These are phyloP conservation scores for Crax fasciolata DNA, from an alignment of 2,797 vertebrate species.

Conservation along the genomic window DNA sequence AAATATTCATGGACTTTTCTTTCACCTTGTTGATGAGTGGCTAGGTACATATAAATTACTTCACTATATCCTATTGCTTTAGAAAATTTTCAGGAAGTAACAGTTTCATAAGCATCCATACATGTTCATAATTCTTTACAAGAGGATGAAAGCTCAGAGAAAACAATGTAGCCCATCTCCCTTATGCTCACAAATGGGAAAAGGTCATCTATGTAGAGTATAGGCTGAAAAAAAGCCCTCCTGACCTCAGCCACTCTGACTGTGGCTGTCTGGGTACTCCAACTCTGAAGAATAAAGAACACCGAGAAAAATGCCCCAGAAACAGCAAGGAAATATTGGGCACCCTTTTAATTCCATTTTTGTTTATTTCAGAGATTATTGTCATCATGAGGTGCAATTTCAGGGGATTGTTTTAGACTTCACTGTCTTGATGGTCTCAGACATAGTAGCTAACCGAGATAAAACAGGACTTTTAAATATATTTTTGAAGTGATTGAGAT, in stretches of 20 bases:
- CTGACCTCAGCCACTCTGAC: neutral
- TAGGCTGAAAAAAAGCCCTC: neutral
- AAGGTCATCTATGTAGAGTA: neutral
- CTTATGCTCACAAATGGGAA: neutral
- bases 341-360: neutral
- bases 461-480: neutral
- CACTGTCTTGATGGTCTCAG: neutral
- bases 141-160: neutral
- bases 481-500: neutral
- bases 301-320: accelerated
- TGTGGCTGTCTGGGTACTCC: neutral
- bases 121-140: neutral
- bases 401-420: neutral
- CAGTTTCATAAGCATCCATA: neutral
- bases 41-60: neutral
- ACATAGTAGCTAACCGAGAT: neutral
- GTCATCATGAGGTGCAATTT: neutral
- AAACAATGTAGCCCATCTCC: neutral
- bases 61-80: neutral
- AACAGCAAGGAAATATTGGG: accelerated
- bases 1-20: constrained; percentile 40
- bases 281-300: neutral
- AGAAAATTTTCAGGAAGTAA: constrained; percentile 1
- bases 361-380: neutral
- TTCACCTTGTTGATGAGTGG: constrained; percentile 1